Evolutionary conservation across 2,888 invertebrate species (phyloP), one percentile per base, ranked within the genome.

Genomic region (Drosophila meridiana): DNA sequence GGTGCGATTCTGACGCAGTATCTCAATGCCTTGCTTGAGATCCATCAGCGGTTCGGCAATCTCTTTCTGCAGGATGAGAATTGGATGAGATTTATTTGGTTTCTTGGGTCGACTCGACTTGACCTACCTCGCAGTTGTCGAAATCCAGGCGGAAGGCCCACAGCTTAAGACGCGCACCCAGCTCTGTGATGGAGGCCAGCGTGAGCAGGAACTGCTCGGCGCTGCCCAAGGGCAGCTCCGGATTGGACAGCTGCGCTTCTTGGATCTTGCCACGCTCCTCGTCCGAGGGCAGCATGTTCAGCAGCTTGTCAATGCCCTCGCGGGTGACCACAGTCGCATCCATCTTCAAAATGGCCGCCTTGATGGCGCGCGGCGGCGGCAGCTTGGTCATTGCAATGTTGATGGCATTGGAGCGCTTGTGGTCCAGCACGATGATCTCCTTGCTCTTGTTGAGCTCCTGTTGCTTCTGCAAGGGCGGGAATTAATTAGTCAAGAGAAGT

Each of bases 121-220:
- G 3, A 73, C 89, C 90, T 93, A 97, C 98, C 94, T 99, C 99
- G 89, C 97, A 96, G 93, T 97, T 97, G 93, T 99, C 99, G 94
- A 99, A 99, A 94, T 99, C 99, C 81, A 99, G 94, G 93, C 99
- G 99, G 94, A 99, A 99, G 74, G 99, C 97, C 99, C 99, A 99
- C 75, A 99, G 95, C 93, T 97, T 97, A 36, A 99, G 95, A 85
- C 99, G 94, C 52, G 98, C 98, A 57, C 97, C 96, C 72, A 99
- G 94, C 94, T 99, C 99, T 50, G 97, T 98, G 84, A 99, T 98
- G 55, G 99, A 98, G 40, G 98, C 97, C 79, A 99, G 94, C 28
- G 98, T 99, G 50, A 99, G 94, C n/a, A 99, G 95, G 93, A 99
- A 99, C 93, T 99, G 99, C 93, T 99, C 99, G 0, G 99, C 99